Evolutionary conservation across 2,797 vertebrate species (phyloP).

Genomic region (Synaphobranchus kaupii): DNA sequence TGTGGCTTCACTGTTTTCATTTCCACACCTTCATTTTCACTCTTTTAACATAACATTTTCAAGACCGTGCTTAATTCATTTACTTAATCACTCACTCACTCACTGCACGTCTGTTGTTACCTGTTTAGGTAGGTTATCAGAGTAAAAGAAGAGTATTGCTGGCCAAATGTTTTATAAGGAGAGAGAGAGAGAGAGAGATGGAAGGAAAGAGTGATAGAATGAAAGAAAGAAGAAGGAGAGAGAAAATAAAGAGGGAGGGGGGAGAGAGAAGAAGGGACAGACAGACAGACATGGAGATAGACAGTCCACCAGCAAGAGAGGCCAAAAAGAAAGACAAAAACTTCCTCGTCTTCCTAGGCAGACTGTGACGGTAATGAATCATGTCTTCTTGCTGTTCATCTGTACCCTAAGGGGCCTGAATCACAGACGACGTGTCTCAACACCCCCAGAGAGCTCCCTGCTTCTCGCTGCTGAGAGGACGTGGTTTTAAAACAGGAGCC

Average conservation of each 20-base stretch:
- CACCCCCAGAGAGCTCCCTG: background rate
- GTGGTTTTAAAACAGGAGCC: too few relatives aligned
- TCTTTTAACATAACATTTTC: background rate
- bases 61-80: background rate
- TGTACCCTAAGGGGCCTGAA: background rate
- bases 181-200: background rate
- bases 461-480: too few relatives aligned
- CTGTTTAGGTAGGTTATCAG: background rate
- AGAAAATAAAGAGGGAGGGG: background rate
- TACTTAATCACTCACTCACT: background rate
- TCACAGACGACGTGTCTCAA: background rate
- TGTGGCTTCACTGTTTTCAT: too few relatives aligned
- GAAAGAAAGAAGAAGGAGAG: background rate
- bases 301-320: background rate
- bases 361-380: background rate
- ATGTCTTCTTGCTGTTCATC: background rate
- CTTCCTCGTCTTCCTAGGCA: background rate
- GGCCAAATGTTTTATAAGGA: background rate
- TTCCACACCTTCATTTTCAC: background rate
- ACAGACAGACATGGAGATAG: slow-evolving; percentile 1
- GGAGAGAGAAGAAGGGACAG: background rate
- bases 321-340: background rate
- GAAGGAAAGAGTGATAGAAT: background rate
- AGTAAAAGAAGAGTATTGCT: background rate
- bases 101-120: background rate